A percentile compares a stretch with the other conserved stretches of the same genome.
Conservation (phyloP, 1,140 invertebrate species). For the Drosophila aff. region DNA sequence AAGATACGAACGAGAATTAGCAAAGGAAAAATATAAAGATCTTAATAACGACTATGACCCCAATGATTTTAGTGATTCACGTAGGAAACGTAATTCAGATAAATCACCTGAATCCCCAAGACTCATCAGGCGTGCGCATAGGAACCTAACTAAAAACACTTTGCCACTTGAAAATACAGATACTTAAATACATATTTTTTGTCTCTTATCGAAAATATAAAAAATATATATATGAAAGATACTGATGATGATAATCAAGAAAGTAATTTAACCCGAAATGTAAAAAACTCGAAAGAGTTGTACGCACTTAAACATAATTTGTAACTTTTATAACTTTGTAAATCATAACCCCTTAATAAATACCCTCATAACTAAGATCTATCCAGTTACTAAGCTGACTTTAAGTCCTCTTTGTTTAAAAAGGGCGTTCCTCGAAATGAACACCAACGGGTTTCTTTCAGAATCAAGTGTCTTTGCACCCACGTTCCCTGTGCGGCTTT, state of each 20-base stretch:
- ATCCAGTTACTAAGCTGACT: background rate
- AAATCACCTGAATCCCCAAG: background rate
- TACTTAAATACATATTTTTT: too few relatives aligned
- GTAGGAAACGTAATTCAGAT: background rate
- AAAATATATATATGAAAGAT: background rate
- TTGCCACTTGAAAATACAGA: background rate
- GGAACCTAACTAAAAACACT: background rate
- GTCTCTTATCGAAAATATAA: too few relatives aligned
- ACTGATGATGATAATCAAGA: background rate
- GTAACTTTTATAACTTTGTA: background rate
- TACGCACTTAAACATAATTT: background rate
- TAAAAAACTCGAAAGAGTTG: too few relatives aligned
- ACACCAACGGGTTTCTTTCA: background rate
- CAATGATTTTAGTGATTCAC: background rate
- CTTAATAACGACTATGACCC: background rate
- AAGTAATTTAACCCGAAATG: background rate
- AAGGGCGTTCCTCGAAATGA: background rate
- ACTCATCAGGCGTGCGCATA: background rate
- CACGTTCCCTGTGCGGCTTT: constrained; percentile 13
- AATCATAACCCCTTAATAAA: background rate
- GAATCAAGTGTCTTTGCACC: constrained; percentile 4
- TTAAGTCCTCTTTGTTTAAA: background rate
- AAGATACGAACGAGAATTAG: background rate
- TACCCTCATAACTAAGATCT: background rate
- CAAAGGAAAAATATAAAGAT: background rate